A percentile compares a stretch with the other conserved stretches of the same genome.
Conservation (phyloP, 1,140 invertebrate species). For the Zelostemma sp. region DNA sequence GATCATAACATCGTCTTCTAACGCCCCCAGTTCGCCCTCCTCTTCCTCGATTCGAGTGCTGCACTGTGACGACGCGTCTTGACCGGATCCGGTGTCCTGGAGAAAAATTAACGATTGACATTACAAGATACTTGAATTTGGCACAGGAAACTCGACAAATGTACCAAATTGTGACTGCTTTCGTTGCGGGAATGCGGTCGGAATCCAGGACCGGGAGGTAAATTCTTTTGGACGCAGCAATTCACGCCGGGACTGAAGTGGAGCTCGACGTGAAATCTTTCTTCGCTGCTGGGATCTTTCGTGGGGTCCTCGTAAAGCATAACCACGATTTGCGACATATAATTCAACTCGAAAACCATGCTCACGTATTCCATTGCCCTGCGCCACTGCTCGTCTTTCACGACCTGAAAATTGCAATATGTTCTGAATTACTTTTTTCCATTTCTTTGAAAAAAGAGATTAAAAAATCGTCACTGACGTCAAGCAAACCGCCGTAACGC, state of each 20-base stretch:
- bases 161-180: slow-evolving; percentile 66
- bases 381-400: slow-evolving; percentile 97
- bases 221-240: slow-evolving; percentile 94
- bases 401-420: slow-evolving; percentile 70
- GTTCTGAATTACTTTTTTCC: no score
- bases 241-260: slow-evolving; percentile 98
- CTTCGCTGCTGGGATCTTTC: slow-evolving; percentile 90
- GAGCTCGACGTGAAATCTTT: slow-evolving; percentile 95
- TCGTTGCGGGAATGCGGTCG: slow-evolving; percentile 91
- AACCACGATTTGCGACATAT: slow-evolving; percentile 99
- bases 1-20: slow-evolving; percentile 56
- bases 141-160: background rate
- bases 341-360: slow-evolving; percentile 98
- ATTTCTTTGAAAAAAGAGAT: slow-evolving; percentile 25
- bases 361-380: slow-evolving; percentile 98
- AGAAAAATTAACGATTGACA: background rate
- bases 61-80: slow-evolving; percentile 66
- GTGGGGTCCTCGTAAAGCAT: slow-evolving; percentile 99
- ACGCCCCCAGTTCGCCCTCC: slow-evolving; percentile 58
- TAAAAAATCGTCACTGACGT: slow-evolving; percentile 74
- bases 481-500: slow-evolving; percentile 91
- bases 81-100: slow-evolving; percentile 53
- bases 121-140: background rate
- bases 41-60: slow-evolving; percentile 78
- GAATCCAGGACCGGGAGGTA: slow-evolving; percentile 93